Evolutionary conservation across 2,113 vertebrate genomes (phyloP).

Genomic region (Nycticorax nycticorax): DNA sequence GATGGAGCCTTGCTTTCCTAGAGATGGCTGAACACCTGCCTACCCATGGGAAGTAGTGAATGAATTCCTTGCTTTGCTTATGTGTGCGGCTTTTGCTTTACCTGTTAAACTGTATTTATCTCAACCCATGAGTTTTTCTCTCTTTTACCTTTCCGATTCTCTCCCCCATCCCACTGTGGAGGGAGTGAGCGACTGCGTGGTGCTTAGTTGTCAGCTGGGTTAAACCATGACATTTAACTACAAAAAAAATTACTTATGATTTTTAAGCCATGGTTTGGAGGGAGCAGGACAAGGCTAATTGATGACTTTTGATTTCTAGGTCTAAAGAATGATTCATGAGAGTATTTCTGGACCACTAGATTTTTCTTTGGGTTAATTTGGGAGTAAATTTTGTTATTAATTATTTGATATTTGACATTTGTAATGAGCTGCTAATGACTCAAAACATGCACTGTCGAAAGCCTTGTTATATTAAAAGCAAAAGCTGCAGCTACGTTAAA

Average conservation of each 20-base stretch:
- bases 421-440: neutral
- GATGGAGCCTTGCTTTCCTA: no score
- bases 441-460: neutral
- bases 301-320: neutral
- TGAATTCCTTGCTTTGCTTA: no score
- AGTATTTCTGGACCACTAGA: neutral
- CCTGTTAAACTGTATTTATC: no score
- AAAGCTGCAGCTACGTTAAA: neutral
- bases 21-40: no score
- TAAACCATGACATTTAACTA: neutral
- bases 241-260: neutral
- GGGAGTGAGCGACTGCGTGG: no score
- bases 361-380: neutral
- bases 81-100: no score
- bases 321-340: neutral
- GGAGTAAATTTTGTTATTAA: neutral
- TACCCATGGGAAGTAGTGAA: no score
- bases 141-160: no score
- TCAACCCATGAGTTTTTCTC: no score
- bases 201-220: no score
- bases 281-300: neutral
- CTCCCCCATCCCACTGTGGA: no score
- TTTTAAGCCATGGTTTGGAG: neutral
- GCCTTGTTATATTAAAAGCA: neutral
- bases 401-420: neutral